Conservation (phyloP, 2,888 invertebrate species). For the Ectemnius lituratus region DNA sequence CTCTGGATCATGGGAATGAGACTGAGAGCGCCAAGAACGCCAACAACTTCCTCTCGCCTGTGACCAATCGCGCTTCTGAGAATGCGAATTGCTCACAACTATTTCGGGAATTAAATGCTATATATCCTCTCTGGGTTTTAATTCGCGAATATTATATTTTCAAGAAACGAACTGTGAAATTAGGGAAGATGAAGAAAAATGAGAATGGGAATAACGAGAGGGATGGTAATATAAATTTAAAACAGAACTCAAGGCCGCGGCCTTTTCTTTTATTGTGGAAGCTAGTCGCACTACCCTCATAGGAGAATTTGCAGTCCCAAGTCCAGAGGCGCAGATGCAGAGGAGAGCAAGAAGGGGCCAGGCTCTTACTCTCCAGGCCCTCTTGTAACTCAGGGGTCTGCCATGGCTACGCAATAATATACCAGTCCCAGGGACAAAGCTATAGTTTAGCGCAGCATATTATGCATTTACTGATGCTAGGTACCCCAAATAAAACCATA, state of each 20-base stretch:
- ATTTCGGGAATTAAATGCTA: no score
- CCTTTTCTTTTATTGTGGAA: slow-evolving; percentile 49
- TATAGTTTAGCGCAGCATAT: slow-evolving; percentile 68
- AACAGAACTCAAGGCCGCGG: slow-evolving; percentile 44
- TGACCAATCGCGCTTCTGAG: neutral
- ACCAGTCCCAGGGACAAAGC: slow-evolving; percentile 73
- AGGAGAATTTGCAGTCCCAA: slow-evolving; percentile 41
- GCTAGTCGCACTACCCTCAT: slow-evolving; percentile 46
- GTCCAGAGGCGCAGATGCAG: slow-evolving; percentile 58
- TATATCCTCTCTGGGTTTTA: no score
- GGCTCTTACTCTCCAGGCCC: slow-evolving; percentile 28
- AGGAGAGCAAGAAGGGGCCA: slow-evolving; percentile 42
- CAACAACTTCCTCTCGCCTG: neutral
- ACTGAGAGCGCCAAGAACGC: slow-evolving; percentile 25
- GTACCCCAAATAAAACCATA: slow-evolving; percentile 74
- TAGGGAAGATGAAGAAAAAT: no score
- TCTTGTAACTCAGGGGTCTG: slow-evolving; percentile 47
- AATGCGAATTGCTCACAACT: neutral
- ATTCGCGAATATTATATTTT: no score
- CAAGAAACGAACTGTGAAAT: no score
- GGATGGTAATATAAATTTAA: slow-evolving; percentile 35
- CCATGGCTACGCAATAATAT: slow-evolving; percentile 68
- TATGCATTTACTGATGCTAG: slow-evolving; percentile 66
- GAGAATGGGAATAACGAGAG: neutral
- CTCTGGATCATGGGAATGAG: slow-evolving; percentile 69